Evolutionary conservation across 1,140 invertebrate species (phyloP), one percentile per base, ranked within the genome.

Genomic region (Antheraea pernyi): DNA sequence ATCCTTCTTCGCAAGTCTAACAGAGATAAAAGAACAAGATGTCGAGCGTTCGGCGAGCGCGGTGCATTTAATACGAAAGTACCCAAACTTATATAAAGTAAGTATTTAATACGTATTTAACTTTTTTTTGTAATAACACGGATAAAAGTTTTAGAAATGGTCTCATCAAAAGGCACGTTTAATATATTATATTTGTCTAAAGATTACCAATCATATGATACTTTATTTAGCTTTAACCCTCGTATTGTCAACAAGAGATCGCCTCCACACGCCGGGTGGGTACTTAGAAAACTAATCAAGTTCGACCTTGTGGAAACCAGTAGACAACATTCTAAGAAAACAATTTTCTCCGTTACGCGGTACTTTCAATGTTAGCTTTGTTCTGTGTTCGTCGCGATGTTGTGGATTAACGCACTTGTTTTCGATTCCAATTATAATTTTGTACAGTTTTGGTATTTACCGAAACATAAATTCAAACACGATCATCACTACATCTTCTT

Each of bases 281-380:
- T 63, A 30, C 30, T 63, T 37, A 30, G 61, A 36, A 37, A 63
- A 63, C 61, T 63, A 63, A 63, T 63, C 61, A 63, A 63, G 30
- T 37, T 30, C 37, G 16, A 63, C 30, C 13, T 63, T 63, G 61
- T 37, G 61, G 19, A 30, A 63, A n/a, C 37, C 61, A 30, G 61
- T 63, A 63, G 16, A 60, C 18, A 60, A 60, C 36, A 39, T 59
- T 73, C 59, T 67, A 36, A 42, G 66, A 69, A 69, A 67, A 73
- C 39, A 16, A 64, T 73, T 73, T 73, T 61, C 59, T 73, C 59
- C 22, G 60, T 59, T 63, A 67, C 72, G 60, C 59, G 69, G 63
- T 69, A 63, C 71, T 67, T 69, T 65, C 42, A 30, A 30, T 18
- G 37, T 59, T 65, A 59, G 64, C 62, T n/a, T 68, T 65, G 61